These are phyloP conservation scores for Sebastolobus alascanus DNA, from an alignment of 2,797 vertebrate species.

Conservation along the genomic window DNA sequence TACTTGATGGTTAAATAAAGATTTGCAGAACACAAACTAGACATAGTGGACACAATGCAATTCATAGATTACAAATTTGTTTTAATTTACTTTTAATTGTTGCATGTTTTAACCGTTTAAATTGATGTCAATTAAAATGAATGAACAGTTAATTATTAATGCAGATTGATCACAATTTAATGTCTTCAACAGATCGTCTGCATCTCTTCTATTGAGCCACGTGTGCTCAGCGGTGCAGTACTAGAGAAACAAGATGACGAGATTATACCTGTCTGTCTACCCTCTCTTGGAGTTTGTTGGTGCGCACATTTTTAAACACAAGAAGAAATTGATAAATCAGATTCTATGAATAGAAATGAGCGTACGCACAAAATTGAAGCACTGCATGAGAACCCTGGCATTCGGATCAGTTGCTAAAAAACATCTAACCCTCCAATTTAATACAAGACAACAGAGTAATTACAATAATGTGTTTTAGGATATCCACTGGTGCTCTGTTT, in stretches of 20 bases:
- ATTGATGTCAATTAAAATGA: neutral
- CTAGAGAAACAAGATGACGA: neutral
- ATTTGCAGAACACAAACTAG: neutral
- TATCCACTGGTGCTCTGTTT: neutral
- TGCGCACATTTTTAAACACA: neutral
- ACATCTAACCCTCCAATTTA: neutral
- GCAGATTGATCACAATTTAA: neutral
- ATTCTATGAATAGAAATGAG: constrained; percentile 3
- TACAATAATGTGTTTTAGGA: neutral
- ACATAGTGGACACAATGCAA: neutral
- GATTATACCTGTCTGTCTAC: neutral
- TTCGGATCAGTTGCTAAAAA: neutral
- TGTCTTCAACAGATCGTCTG: neutral
- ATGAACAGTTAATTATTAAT: neutral
- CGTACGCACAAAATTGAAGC: neutral
- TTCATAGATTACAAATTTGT: neutral
- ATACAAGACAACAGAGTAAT: neutral
- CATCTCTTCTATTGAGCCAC: neutral
- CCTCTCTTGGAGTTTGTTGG: neutral
- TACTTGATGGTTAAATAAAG: neutral
- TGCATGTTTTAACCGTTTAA: neutral
- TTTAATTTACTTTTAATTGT: neutral
- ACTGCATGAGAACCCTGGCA: neutral
- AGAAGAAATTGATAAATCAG: neutral
- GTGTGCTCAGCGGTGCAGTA: neutral